phyloP scores from a whole-genome alignment of 2,113 vertebrate genomes.

The Smithornis capensis region DNA sequence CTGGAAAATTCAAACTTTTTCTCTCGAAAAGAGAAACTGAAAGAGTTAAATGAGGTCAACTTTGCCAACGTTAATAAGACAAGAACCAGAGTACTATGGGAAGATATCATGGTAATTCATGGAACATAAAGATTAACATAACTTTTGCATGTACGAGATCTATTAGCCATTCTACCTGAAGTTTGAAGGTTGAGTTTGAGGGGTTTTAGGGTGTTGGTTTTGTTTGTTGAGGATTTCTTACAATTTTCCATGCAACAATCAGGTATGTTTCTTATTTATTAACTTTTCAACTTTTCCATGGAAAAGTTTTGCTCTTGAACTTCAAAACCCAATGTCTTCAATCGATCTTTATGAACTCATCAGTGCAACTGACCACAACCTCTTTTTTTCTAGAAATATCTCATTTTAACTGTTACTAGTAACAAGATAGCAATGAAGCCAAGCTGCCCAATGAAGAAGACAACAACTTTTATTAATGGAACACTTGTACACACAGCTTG shows the following conservation, averaged over 20 bases:
- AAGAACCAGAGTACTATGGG: accelerated
- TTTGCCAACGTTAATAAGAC: not conserved
- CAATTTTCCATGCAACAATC: not conserved
- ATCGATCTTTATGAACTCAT: not conserved
- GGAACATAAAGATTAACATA: not conserved
- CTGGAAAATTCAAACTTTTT: not conserved
- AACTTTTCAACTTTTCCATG: not conserved
- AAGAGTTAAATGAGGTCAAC: not conserved
- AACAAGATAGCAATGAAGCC: not conserved
- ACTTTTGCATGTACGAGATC: not conserved
- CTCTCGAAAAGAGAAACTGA: not conserved
- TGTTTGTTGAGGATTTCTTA: not conserved
- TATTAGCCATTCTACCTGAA: not conserved
- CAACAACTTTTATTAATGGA: not conserved
- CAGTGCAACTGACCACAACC: not conserved
- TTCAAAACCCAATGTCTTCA: not conserved
- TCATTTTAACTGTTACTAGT: not conserved
- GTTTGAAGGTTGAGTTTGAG: not conserved
- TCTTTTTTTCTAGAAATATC: not conserved
- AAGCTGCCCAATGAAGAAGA: not conserved
- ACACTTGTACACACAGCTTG: not conserved
- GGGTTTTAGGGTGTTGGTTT: not conserved
- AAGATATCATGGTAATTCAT: not conserved
- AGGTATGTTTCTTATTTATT: not conserved
- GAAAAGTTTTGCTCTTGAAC: not conserved